Percentiles rank a stretch among this genome's conserved stretches.
Conservation (phyloP, 1,140 invertebrate species). For the Venustaconcha ellipsiformis region DNA sequence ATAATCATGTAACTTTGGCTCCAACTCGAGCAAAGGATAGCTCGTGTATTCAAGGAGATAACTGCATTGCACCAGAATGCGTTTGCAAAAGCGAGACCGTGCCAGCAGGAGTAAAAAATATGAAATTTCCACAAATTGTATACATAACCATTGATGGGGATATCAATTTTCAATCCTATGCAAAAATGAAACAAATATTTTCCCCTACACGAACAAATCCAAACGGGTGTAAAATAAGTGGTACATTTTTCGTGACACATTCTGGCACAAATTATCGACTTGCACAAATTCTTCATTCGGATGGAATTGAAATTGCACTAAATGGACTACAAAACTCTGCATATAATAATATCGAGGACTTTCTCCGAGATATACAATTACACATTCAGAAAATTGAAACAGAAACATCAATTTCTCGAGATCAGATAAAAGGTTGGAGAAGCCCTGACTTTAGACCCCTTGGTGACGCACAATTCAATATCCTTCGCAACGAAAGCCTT, state of each 20-base stretch:
- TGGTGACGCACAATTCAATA: slow-evolving; percentile 31
- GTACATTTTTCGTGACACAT: slow-evolving; percentile 44
- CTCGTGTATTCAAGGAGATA: slow-evolving; percentile 39
- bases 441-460: slow-evolving; percentile 31
- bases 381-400: slow-evolving; percentile 30
- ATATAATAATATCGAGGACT: slow-evolving; percentile 8
- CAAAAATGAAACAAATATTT: slow-evolving; percentile 42
- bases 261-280: slow-evolving; percentile 37
- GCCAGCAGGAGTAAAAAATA: slow-evolving; percentile 25
- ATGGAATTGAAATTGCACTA: slow-evolving; percentile 18
- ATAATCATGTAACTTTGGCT: not conserved
- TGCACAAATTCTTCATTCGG: slow-evolving; percentile 30
- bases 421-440: slow-evolving; percentile 40
- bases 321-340: slow-evolving; percentile 13
- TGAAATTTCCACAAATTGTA: slow-evolving; percentile 45
- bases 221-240: slow-evolving; percentile 44
- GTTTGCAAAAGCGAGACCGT: slow-evolving; percentile 31
- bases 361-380: slow-evolving; percentile 21
- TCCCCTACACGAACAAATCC: slow-evolving; percentile 35
- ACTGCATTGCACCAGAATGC: slow-evolving; percentile 44
- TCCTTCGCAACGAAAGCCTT: slow-evolving; percentile 34
- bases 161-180: slow-evolving; percentile 41
- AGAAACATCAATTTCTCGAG: slow-evolving; percentile 1
- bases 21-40: not conserved
- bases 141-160: slow-evolving; percentile 51